Evolutionary conservation across 2,113 vertebrate genomes (phyloP).

Genomic region (Macquaria australasica): DNA sequence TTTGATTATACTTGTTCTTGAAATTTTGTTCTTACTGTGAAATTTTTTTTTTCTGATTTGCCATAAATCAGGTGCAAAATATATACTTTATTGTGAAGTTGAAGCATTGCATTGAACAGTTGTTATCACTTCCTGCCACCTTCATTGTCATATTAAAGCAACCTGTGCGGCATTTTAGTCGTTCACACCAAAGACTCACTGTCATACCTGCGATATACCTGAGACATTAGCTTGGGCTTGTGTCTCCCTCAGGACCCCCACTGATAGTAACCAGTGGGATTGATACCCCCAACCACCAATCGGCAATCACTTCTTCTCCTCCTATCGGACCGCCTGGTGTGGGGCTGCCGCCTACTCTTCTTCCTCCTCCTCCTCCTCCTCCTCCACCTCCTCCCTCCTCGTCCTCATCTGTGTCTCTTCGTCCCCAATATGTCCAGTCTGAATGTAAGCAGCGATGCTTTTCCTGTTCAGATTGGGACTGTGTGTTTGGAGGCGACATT

Average conservation of each 20-base stretch:
- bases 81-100: neutral
- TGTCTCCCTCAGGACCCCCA: conserved; percentile 90
- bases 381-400: conserved; percentile 74
- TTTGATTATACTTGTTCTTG: neutral
- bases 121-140: neutral
- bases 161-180: neutral
- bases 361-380: conserved; percentile 69
- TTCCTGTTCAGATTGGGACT: conserved; percentile 60
- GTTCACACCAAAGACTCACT: neutral
- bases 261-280: conserved; percentile 90
- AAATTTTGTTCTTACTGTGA: neutral
- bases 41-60: neutral
- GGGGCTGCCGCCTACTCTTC: conserved; percentile 89
- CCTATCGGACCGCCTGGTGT: conserved; percentile 91
- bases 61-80: neutral
- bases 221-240: conserved; percentile 73
- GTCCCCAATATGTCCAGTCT: conserved; percentile 94
- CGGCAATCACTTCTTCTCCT: conserved; percentile 90
- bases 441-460: conserved; percentile 91
- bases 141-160: neutral
- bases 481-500: conserved; percentile 14
- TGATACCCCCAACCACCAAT: conserved; percentile 89
- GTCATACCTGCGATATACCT: conserved; percentile 26
- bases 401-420: conserved; percentile 84
- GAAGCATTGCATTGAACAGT: neutral